These are phyloP conservation scores for Isotomurus palustris DNA, from an alignment of 2,888 invertebrate species.

Conservation along the genomic window DNA sequence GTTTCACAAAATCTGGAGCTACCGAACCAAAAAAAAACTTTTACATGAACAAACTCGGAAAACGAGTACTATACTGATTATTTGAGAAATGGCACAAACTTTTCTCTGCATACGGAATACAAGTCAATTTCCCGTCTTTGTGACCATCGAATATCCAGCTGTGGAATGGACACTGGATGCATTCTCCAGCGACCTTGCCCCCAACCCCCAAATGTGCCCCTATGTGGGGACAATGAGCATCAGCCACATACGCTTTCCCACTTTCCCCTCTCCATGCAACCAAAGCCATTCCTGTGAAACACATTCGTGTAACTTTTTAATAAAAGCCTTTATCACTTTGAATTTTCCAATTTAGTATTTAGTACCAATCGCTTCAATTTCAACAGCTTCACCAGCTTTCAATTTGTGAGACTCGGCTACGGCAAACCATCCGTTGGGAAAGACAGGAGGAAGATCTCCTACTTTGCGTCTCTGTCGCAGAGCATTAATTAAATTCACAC, in stretches of 20 bases:
- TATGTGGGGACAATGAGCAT: conserved; percentile 84
- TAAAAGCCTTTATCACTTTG: neutral
- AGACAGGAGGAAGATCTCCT: conserved; percentile 72
- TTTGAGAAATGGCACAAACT: neutral
- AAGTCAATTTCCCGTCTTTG: conserved; percentile 64
- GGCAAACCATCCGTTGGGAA: conserved; percentile 83
- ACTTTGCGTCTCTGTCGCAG: conserved; percentile 56
- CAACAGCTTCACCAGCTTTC: conserved; percentile 55
- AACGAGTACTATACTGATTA: neutral
- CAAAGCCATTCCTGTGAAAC: conserved; percentile 11
- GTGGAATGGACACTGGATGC: conserved; percentile 84
- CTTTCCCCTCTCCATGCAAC: conserved; percentile 54
- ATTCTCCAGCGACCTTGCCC: conserved; percentile 60
- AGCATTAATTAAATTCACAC: conserved; percentile 45
- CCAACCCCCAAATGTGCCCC: conserved; percentile 80
- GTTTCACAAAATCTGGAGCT: conserved; percentile 67
- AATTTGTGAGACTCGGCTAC: conserved; percentile 65
- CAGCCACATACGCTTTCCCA: conserved; percentile 63
- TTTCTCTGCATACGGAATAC: conserved; percentile 63
- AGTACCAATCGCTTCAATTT: conserved; percentile 63
- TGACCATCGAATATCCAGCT: conserved; percentile 71
- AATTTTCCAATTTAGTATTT: neutral
- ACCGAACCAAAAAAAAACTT: conserved; percentile 20
- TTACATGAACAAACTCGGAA: neutral
- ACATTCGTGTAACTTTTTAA: no score